Percentiles rank a stretch among this genome's conserved stretches.
Evolutionary conservation across 2,797 vertebrate genomes (phyloP).

Genomic region (Meriones psammophilus): DNA sequence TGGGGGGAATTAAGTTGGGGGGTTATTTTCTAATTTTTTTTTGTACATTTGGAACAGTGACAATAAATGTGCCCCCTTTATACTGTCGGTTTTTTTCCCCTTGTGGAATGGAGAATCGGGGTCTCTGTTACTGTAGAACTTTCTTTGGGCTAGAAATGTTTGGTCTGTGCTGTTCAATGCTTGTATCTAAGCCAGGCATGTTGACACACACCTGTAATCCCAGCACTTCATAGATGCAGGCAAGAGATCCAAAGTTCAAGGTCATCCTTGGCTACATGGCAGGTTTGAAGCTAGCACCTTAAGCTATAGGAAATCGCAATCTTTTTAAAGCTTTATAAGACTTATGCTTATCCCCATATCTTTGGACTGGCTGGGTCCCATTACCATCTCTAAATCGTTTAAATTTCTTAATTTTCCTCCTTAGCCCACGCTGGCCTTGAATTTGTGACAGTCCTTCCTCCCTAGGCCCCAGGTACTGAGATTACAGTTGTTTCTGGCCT

Average conservation of each 20-base stretch:
- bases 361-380: neutral
- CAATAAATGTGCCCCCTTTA: conserved; percentile 91
- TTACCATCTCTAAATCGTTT: conserved; percentile 40
- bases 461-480: neutral
- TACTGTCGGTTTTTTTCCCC: conserved; percentile 69
- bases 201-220: neutral
- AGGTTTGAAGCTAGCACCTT: neutral
- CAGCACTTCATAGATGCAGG: neutral
- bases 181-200: neutral
- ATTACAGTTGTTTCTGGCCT: conserved; percentile 20
- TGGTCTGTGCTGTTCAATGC: conserved; percentile 3
- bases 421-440: neutral
- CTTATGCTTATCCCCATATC: neutral
- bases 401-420: neutral
- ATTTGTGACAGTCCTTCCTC: neutral
- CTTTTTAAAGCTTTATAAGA: neutral
- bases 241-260: neutral
- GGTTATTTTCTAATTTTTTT: conserved; percentile 91
- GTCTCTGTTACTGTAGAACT: conserved; percentile 41
- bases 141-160: conserved; percentile 3
- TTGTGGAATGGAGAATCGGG: conserved; percentile 7
- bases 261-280: neutral
- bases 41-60: conserved; percentile 93
- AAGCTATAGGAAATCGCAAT: neutral
- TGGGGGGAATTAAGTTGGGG: conserved; percentile 77